These are phyloP conservation scores for Girardinichthys multiradiatus DNA, from an alignment of 2,113 vertebrate species.

Conservation along the genomic window DNA sequence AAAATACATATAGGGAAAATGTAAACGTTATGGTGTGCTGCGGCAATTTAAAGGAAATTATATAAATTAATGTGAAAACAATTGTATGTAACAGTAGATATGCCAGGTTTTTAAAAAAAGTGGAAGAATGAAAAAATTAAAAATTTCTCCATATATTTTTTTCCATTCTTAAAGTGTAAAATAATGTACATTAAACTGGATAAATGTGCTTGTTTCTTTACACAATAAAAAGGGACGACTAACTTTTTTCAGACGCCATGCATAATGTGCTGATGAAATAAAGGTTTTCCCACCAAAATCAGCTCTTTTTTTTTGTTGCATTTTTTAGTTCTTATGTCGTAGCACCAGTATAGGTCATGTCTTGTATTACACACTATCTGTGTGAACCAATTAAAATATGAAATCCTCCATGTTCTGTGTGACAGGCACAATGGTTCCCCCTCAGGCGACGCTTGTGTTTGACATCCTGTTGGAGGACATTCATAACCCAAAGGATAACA, in stretches of 20 bases:
- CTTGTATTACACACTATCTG: neutral
- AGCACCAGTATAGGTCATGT: neutral
- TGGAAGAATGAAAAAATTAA: too few relatives aligned
- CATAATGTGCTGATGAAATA: neutral
- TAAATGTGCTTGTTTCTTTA: too few relatives aligned
- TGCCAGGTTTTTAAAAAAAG: too few relatives aligned
- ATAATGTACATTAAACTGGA: too few relatives aligned
- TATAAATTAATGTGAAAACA: too few relatives aligned
- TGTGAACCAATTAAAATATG: neutral
- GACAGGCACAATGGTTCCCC: conserved; percentile 87
- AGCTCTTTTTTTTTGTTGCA: neutral
- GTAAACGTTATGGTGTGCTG: too few relatives aligned
- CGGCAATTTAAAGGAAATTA: too few relatives aligned
- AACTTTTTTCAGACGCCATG: neutral
- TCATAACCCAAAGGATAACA: conserved; percentile 91
- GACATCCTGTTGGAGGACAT: conserved; percentile 88
- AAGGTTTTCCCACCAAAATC: neutral
- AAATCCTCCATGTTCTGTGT: neutral
- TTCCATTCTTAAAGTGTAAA: too few relatives aligned
- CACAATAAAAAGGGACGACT: neutral
- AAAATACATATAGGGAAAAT: too few relatives aligned
- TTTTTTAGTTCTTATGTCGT: neutral
- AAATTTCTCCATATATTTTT: too few relatives aligned
- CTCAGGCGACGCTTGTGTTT: conserved; percentile 92
- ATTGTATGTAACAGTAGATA: too few relatives aligned